A percentile compares a stretch with the other conserved stretches of the same genome.
These are phyloP conservation scores for Octonoba sinensis DNA, from an alignment of 2,888 invertebrate species.

Conservation along the genomic window DNA sequence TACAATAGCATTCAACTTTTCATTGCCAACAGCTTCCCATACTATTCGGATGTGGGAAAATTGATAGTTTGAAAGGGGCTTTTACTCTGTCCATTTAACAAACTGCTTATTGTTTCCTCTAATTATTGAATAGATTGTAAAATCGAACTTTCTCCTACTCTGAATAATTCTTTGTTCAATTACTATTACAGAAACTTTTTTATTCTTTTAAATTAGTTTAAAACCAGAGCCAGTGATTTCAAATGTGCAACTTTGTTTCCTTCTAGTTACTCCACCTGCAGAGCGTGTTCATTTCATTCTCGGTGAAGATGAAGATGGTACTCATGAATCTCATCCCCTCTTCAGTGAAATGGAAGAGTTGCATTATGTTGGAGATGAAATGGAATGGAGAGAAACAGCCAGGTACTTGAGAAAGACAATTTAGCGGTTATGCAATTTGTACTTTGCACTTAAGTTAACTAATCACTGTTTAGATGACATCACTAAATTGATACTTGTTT, in stretches of 20 bases:
- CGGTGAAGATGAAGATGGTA: constrained; percentile 90
- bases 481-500: neutral
- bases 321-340: constrained; percentile 85
- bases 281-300: constrained; percentile 97
- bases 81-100: no score
- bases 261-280: constrained; percentile 79
- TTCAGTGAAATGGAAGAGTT: constrained; percentile 99
- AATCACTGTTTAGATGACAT: neutral
- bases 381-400: constrained; percentile 77
- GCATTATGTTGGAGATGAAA: constrained; percentile 82
- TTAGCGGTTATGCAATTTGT: neutral
- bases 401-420: constrained; percentile 68
- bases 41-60: no score
- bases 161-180: no score
- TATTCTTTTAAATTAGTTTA: no score
- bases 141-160: no score
- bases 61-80: no score
- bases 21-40: no score
- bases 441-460: neutral
- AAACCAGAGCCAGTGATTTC: no score
- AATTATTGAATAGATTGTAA: no score
- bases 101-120: no score
- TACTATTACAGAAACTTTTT: no score
- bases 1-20: no score
- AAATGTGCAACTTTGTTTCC: neutral